Conservation (phyloP, 1,140 invertebrate genomes). For the Mactra quadrangularis region DNA sequence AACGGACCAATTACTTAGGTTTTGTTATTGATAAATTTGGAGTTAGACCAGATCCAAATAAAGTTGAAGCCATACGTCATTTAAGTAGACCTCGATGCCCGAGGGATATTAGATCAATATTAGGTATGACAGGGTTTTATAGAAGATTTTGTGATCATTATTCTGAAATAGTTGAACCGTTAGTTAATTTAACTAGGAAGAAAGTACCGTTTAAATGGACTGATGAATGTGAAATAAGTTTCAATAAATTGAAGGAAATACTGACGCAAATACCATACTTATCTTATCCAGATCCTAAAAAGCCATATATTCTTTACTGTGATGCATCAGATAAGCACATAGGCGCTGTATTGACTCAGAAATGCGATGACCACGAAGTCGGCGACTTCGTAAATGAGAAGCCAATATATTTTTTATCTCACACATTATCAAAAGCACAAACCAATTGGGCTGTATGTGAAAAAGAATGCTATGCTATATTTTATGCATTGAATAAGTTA, state of each 20-base stretch:
- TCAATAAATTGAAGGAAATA: conserved; percentile 67
- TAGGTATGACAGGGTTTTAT: conserved; percentile 64
- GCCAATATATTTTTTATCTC: conserved; percentile 60
- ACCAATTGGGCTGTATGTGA: conserved; percentile 47
- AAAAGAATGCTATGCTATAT: conserved; percentile 65
- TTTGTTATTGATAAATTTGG: conserved; percentile 1
- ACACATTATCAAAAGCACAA: conserved; percentile 61
- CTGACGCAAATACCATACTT: conserved; percentile 59
- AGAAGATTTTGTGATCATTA: conserved; percentile 65
- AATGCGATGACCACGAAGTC: too few relatives aligned
- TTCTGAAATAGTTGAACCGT: conserved; percentile 45
- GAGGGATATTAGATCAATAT: conserved; percentile 45
- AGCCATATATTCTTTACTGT: background rate
- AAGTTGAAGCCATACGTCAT: conserved; percentile 11
- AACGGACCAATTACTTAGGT: conserved; percentile 19
- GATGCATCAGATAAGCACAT: too few relatives aligned
- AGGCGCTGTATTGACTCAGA: too few relatives aligned
- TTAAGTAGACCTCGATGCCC: background rate
- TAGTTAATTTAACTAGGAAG: conserved; percentile 58
- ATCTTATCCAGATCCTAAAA: conserved; percentile 55
- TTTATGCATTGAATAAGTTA: conserved; percentile 68
- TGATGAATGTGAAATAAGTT: conserved; percentile 55
- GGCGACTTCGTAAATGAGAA: conserved; percentile 34
- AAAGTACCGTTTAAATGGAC: conserved; percentile 39
- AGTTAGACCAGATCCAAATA: conserved; percentile 20